A percentile compares a stretch with the other conserved stretches of the same genome.
phyloP scores from a whole-genome alignment of 2,113 vertebrate species.

The Tenebrosternarchus preto region DNA sequence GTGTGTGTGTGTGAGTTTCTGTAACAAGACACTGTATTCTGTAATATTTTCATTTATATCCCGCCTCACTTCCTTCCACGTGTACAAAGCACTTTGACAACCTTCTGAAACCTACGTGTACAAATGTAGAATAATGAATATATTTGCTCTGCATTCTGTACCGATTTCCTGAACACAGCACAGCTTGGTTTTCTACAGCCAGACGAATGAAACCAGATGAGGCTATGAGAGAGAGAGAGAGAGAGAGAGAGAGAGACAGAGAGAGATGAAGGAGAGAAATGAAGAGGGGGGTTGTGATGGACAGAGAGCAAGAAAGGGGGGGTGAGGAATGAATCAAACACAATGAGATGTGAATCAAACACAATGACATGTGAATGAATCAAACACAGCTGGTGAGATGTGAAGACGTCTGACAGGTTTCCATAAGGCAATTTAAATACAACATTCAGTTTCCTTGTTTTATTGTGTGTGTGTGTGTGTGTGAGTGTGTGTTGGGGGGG shows the following conservation, averaged over 20 bases:
- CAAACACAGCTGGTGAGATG: not conserved
- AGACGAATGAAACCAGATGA: conserved; percentile 87
- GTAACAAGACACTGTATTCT: no score
- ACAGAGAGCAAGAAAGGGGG: no score
- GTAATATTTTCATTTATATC: no score
- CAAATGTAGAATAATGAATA: no score
- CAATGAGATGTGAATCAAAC: not conserved
- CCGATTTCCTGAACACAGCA: conserved; percentile 84
- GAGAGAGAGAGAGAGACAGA: not conserved
- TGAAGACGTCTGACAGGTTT: not conserved
- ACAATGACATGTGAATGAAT: no score
- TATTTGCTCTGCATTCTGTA: conserved; percentile 56
- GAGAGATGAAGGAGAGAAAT: not conserved
- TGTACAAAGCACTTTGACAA: no score
- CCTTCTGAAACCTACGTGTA: no score
- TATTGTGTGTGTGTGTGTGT: not conserved
- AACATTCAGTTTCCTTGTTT: not conserved
- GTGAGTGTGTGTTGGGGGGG: not conserved
- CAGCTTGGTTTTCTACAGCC: conserved; percentile 85
- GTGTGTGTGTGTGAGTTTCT: no score
- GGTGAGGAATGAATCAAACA: no score
- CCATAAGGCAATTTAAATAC: no score
- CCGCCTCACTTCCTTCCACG: no score
- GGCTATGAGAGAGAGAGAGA: conserved; percentile 65
- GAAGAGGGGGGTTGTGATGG: not conserved